Base-by-base conservation (phyloP, 2,113 vertebrate species). In the Rhinichthys klamathensis region DNA sequence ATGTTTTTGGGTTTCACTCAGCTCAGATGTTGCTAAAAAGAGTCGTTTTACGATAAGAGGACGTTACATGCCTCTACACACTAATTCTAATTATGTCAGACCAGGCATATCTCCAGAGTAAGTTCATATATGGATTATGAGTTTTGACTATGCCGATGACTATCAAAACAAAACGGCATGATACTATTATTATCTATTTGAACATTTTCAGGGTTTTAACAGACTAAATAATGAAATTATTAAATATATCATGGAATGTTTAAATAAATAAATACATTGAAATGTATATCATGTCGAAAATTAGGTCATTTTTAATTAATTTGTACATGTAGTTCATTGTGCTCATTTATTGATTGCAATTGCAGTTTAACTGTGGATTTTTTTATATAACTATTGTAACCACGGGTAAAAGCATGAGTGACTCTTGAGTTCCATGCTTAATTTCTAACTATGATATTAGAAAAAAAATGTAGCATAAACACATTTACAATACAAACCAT, bases 11-110 rank as follows among this genome's bases (percentile, higher is more conserved):
- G 9, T 41, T 46, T 46, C 4, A 11, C 1, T 46, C 16, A 23
- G 15, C 10, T 18, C 9, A 60, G 21, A 70, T 61, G 63, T 1
- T 61, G 11, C 16, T 1, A n/a, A 16, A 27, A 46, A 21, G 51
- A 25, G 23, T 51, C 2, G 44, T 16, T 78, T 69, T 83, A 35
- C 41, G 49, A 73, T 6, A 54, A 23, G 23, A 69, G 44, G 35
- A 46, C 32, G 3, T 21, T 80, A 27, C 10, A 70, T 88, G 73
- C 13, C 3, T 73, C 80, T 63, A 12, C 82, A 27, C 21, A 18
- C 54, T 74, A 74, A 83, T 27, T 2, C 85, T 69, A 87, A 84
- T 35, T 4, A 92, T 90, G 90, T 0, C 1, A 8, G 21, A 30
- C 27, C 38, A 60, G 4, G 0, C 44, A 0, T 3, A 27, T 32